Base-by-base conservation (phyloP, 1,140 invertebrate species). In the Vanessa atalanta region DNA sequence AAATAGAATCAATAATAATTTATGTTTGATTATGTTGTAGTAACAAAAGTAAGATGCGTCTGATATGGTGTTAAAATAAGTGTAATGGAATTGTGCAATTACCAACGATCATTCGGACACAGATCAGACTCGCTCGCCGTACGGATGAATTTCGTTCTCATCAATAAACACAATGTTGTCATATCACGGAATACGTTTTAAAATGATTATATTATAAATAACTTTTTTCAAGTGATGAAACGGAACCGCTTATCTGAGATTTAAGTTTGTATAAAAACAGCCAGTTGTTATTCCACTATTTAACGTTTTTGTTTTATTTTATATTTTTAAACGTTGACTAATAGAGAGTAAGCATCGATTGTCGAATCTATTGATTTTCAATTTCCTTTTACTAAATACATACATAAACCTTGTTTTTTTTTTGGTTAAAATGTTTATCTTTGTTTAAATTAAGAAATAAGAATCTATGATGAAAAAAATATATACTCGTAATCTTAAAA, bases 401-500 rank as follows among this genome's bases (percentile, higher is more conserved):
- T 13, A 53, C 7, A 26, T 13, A 53, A n/a, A 53, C 50, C 12
- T 23, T 20, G 20, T 57, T 57, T 55, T 47, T 72, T 57, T 47
- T 53, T 60, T 69, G 65, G 63, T 68, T 74, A 20, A 61, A 51
- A 74, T 67, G 69, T 65, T 72, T 64, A 72, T 70, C 15, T 63
- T 63, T 14, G 51, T 72, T 65, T 72, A 53, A 53, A 65, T 55
- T 68, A 68, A 55, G 15, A 16, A 57, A 65, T 51, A 73, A 67
- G 71, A 73, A 73, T 73, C 71, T 73, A 67, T 65, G 23, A 61
- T 37, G 57, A 53, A 65, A 55, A 37, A 50, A 61, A 75, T 66
- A 48, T 75, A 75, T 75, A 75, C 73, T 75, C 73, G 72, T 74
- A 74, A 65, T 71, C 13, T 67, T 65, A 66, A 67, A 47, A 71